Evolutionary conservation across 1,140 invertebrate genomes (phyloP).

Genomic region (Melitaea cinxia): DNA sequence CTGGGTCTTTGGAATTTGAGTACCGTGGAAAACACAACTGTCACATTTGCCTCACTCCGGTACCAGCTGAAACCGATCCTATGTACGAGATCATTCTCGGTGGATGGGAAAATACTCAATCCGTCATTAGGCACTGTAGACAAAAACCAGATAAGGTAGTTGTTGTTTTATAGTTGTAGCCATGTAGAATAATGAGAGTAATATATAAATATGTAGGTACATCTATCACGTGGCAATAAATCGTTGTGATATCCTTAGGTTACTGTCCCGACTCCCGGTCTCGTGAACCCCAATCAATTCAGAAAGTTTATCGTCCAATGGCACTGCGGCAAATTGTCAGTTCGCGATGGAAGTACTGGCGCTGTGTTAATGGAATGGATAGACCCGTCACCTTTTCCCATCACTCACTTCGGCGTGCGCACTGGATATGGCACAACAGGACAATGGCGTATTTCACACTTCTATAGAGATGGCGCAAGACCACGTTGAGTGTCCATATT

Average conservation of each 20-base stretch:
- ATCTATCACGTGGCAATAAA: slow-evolving; percentile 37
- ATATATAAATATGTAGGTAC: too few species aligned
- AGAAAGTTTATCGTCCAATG: slow-evolving; percentile 84
- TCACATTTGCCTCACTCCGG: slow-evolving; percentile 82
- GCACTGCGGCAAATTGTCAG: slow-evolving; percentile 81
- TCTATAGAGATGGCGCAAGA: slow-evolving; percentile 42
- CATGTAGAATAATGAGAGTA: slow-evolving; percentile 6
- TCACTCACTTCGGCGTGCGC: slow-evolving; percentile 84
- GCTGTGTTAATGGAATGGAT: slow-evolving; percentile 82
- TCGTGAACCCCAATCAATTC: slow-evolving; percentile 81
- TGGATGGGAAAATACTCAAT: slow-evolving; percentile 84
- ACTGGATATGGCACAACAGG: slow-evolving; percentile 84
- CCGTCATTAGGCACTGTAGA: slow-evolving; percentile 84
- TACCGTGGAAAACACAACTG: slow-evolving; percentile 84
- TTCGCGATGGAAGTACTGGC: slow-evolving; percentile 73
- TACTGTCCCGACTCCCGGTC: slow-evolving; percentile 79
- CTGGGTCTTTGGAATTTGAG: slow-evolving; percentile 81
- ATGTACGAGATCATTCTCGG: slow-evolving; percentile 85
- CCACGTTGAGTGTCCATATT: slow-evolving; percentile 64
- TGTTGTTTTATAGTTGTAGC: slow-evolving; percentile 38
- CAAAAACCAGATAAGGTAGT: slow-evolving; percentile 85
- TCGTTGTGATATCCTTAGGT: slow-evolving; percentile 73
- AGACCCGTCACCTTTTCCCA: slow-evolving; percentile 82
- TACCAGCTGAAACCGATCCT: slow-evolving; percentile 78
- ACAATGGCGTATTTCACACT: slow-evolving; percentile 81